A percentile compares a stretch with the other conserved stretches of the same genome.
These are phyloP conservation scores for Pseudopipra pipra DNA, from an alignment of 2,113 vertebrate species.

Conservation along the genomic window DNA sequence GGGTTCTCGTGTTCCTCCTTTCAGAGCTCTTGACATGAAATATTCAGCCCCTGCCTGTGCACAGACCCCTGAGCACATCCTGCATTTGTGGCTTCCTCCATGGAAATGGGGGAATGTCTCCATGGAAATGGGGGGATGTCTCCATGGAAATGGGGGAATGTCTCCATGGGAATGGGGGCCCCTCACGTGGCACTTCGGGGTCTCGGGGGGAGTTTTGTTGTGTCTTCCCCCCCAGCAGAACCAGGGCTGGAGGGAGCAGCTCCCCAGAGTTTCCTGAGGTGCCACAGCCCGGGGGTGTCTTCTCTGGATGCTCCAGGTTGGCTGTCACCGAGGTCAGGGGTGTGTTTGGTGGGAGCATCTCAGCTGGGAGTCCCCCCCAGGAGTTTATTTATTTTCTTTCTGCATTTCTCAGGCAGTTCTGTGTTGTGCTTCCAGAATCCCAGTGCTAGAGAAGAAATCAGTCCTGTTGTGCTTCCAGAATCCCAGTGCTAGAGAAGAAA, in stretches of 20 bases:
- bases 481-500: neutral
- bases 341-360: neutral
- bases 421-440: neutral
- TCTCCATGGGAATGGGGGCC: neutral
- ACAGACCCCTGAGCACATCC: neutral
- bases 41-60: neutral
- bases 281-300: neutral
- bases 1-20: neutral
- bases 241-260: neutral
- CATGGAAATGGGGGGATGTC: too few species aligned
- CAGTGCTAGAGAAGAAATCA: neutral
- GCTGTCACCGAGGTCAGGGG: neutral
- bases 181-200: accelerated
- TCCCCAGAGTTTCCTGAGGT: neutral
- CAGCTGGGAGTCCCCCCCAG: neutral
- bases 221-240: neutral
- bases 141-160: too few species aligned
- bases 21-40: neutral
- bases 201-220: neutral
- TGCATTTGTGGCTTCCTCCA: neutral
- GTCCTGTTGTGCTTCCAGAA: neutral
- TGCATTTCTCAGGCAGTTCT: accelerated
- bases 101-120: neutral
- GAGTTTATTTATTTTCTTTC: neutral
- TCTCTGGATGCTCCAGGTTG: neutral